These are phyloP conservation scores for Biston stratarius DNA, from an alignment of 2,888 invertebrate genomes.

Conservation along the genomic window DNA sequence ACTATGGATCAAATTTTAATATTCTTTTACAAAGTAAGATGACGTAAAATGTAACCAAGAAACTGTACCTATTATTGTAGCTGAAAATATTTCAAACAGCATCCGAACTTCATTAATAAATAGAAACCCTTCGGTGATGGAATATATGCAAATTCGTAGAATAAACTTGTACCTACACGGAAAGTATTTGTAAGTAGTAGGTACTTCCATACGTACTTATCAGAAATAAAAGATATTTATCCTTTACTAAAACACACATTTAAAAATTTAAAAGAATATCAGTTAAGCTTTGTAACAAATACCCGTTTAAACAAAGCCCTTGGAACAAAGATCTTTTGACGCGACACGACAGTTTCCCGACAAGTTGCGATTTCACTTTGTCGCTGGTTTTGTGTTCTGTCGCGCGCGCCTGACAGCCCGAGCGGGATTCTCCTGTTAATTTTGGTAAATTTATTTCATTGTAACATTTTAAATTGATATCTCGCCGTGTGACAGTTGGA, in stretches of 20 bases:
- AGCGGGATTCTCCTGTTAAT: background rate
- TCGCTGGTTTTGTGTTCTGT: slow-evolving; percentile 32
- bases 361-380: slow-evolving; percentile 20
- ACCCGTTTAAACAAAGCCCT: slow-evolving; percentile 47
- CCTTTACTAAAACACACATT: background rate
- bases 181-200: too few relatives aligned
- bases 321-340: slow-evolving; percentile 48
- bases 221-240: too few relatives aligned
- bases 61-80: background rate
- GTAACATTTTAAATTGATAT: slow-evolving; percentile 32
- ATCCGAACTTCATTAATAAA: too few relatives aligned
- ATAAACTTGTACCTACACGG: too few relatives aligned
- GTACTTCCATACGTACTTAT: too few relatives aligned
- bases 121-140: too few relatives aligned
- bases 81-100: too few relatives aligned
- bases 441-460: slow-evolving; percentile 24
- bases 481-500: slow-evolving; percentile 22
- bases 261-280: slow-evolving; percentile 5
- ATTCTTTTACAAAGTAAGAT: slow-evolving; percentile 15
- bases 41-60: slow-evolving; percentile 6
- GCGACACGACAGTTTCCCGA: slow-evolving; percentile 23
- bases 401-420: slow-evolving; percentile 36
- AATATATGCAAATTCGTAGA: too few relatives aligned
- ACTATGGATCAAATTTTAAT: slow-evolving; percentile 13
- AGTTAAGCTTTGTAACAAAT: slow-evolving; percentile 37